Base-by-base conservation (phyloP, 2,113 vertebrate species). In the Myiozetetes cayanensis region DNA sequence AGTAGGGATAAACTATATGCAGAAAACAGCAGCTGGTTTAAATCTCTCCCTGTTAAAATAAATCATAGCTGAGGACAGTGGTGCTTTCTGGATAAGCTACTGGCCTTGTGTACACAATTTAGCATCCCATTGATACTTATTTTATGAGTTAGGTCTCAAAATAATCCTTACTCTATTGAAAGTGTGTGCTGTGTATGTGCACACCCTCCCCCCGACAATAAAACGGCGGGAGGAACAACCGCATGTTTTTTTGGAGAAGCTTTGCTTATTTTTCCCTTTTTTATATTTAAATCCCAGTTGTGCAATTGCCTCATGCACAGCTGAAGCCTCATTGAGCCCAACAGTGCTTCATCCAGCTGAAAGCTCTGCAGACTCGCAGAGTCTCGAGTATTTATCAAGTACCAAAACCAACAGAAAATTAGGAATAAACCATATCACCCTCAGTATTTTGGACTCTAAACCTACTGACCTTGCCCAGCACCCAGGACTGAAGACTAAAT, bases 251-350 rank as follows among this genome's bases (percentile, higher is more conserved):
- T 55, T n/a, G 31, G 27, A 90, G 72, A 71, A 83, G 85, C 65
- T 90, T 62, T 91, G 75, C 72, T 93, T 90, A 12, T 83, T 90
- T 94, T 95, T 58, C 56, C 52, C 50, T 52, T 75, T 88, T 91
- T 70, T 22, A 23, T 43, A 67, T 81, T 80, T 83, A 80, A 91
- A 95, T 55, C 92, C 90, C 66, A 50, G 13, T 44, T 14, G 20
- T 71, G 87, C 66, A 31, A 55, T 23, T 23, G 67, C 72, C 59
- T 91, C 50, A 6, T 7, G 63, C 50, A 6, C 85, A 86, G 76
- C 46, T 52, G 37, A 93, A 94, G 77, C 50, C 27, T 8, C 67
- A 25, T 0, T 39, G 61, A 89, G 44, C 55, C 52, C 47, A 50
- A 17, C 3, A 12, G n/a, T 13, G 37, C 47, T 63, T 63, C 66